These are phyloP conservation scores for Bos javanicus DNA, from an alignment of 2,113 vertebrate species.

Conservation along the genomic window DNA sequence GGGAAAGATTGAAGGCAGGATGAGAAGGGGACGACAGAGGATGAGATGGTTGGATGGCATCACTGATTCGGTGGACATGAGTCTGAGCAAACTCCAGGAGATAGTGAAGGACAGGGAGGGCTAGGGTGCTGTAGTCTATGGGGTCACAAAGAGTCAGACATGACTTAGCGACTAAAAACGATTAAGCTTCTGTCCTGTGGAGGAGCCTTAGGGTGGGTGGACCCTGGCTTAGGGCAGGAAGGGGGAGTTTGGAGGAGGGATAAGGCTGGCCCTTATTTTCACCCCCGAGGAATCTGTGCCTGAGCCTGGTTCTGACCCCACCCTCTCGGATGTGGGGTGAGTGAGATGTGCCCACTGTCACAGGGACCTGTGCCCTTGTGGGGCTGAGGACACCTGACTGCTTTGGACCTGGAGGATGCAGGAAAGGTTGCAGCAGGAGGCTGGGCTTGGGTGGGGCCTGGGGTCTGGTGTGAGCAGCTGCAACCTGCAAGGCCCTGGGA, in stretches of 20 bases:
- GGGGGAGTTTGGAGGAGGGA: background rate
- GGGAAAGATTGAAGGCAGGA: background rate
- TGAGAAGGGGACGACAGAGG: background rate
- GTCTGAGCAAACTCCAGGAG: background rate
- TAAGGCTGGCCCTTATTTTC: background rate
- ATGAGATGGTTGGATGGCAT: background rate
- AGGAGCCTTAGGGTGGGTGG: background rate
- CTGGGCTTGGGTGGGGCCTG: background rate
- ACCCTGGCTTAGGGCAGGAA: background rate
- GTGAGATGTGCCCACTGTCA: background rate
- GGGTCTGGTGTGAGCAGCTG: background rate
- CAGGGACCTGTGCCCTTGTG: background rate
- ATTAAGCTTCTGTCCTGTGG: background rate
- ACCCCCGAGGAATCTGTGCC: fast-evolving
- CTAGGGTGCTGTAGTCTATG: background rate
- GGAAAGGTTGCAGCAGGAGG: background rate
- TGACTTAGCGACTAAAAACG: background rate
- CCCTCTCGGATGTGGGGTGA: background rate
- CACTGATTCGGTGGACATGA: background rate
- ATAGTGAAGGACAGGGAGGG: background rate
- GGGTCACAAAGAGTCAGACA: background rate
- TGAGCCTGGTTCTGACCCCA: background rate
- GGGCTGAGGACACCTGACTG: background rate
- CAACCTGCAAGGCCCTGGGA: background rate
- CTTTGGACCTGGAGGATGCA: background rate